These are phyloP conservation scores for Papilio polytes DNA, from an alignment of 1,140 invertebrate genomes.

Conservation along the genomic window DNA sequence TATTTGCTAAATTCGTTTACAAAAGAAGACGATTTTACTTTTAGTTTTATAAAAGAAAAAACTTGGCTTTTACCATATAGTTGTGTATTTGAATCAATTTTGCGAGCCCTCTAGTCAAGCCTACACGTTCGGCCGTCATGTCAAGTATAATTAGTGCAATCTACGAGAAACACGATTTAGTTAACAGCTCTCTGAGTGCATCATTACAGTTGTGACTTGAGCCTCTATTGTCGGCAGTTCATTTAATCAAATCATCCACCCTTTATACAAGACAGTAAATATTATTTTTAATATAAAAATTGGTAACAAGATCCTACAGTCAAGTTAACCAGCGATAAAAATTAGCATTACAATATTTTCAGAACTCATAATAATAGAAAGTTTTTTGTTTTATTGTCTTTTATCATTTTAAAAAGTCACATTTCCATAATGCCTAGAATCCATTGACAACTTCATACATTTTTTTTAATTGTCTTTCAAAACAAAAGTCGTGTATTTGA, in stretches of 20 bases:
- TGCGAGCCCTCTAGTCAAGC: constrained; percentile 2
- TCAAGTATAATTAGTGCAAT: constrained; percentile 40
- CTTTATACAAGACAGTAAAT: neutral
- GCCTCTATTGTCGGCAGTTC: neutral
- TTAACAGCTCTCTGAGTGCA: constrained; percentile 30
- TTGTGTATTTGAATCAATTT: neutral
- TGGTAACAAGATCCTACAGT: no score
- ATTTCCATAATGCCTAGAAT: neutral
- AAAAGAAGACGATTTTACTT: no score
- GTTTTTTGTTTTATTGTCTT: neutral
- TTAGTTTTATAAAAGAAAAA: neutral
- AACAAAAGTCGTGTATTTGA: constrained; percentile 32
- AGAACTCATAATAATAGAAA: no score
- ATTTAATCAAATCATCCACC: neutral
- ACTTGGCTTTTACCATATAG: neutral
- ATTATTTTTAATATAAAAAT: no score
- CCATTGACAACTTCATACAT: constrained; percentile 16
- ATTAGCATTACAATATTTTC: no score
- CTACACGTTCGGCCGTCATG: constrained; percentile 20
- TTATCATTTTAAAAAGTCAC: neutral
- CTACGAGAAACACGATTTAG: constrained; percentile 38
- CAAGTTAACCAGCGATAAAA: no score
- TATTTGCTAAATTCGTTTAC: no score
- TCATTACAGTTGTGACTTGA: constrained; percentile 31
- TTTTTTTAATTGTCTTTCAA: constrained; percentile 24